phyloP scores from a whole-genome alignment of 2,113 vertebrate genomes.

The Leptosomus discolor region DNA sequence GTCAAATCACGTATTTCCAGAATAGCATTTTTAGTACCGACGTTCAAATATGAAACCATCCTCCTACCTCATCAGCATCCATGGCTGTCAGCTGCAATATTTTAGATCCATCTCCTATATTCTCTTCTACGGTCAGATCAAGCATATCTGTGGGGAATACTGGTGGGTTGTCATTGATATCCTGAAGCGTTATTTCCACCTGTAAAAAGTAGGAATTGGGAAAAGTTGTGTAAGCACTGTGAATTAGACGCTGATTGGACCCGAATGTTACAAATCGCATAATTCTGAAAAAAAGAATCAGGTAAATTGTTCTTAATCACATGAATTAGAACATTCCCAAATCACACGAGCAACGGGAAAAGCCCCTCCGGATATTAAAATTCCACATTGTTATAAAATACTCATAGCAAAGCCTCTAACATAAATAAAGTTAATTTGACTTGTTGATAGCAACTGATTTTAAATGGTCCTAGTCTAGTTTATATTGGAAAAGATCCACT shows the following conservation, averaged over 20 bases:
- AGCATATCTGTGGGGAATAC: conserved; percentile 93
- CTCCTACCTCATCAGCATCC: conserved; percentile 94
- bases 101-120: conserved; percentile 91
- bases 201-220: conserved; percentile 55
- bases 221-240: not conserved
- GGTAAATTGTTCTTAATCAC: not conserved
- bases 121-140: conserved; percentile 94
- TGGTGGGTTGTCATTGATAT: conserved; percentile 97
- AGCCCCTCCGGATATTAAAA: conserved; percentile 32
- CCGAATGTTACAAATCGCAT: not conserved
- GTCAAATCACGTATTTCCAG: not conserved
- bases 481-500: conserved; percentile 60
- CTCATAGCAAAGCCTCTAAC: conserved; percentile 31
- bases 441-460: conserved; percentile 61
- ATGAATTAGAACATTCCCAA: conserved; percentile 14
- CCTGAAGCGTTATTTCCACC: conserved; percentile 98
- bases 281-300: not conserved
- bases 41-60: not conserved
- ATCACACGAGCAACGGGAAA: not conserved
- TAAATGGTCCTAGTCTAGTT: conserved; percentile 55
- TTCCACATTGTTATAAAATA: conserved; percentile 39
- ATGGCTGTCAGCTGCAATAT: conserved; percentile 95
- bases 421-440: conserved; percentile 57
- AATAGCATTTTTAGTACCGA: not conserved
- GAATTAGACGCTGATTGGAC: not conserved